Evolutionary conservation across 2,797 vertebrate species (phyloP).

Genomic region (Meriones psammophilus): DNA sequence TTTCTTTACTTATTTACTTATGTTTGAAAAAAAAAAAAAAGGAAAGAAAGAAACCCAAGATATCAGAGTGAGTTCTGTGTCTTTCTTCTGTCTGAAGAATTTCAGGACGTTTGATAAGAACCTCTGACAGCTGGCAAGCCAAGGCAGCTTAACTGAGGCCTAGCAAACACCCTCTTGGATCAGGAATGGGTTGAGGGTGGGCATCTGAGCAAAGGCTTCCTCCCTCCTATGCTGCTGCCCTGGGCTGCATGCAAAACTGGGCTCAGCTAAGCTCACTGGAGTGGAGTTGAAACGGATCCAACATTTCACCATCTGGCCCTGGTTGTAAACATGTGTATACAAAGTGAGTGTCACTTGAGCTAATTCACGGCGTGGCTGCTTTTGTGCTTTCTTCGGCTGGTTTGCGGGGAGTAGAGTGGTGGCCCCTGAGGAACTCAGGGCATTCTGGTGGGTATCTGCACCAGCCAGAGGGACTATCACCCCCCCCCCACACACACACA

Average conservation of each 20-base stretch:
- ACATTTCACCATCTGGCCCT: slow-evolving; percentile 82
- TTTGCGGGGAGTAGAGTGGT: not conserved
- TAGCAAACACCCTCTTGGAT: slow-evolving; percentile 29
- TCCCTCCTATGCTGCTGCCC: not conserved
- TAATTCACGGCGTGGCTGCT: slow-evolving; percentile 57
- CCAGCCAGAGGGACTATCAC: not conserved
- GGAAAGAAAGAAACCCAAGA: slow-evolving; percentile 29
- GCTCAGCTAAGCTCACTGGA: slow-evolving; percentile 34
- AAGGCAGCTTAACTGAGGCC: slow-evolving; percentile 19
- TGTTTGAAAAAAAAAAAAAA: not conserved
- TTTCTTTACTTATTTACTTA: slow-evolving; percentile 62
- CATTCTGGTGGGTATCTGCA: not conserved
- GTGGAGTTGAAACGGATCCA: slow-evolving; percentile 70
- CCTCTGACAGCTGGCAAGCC: slow-evolving; percentile 73
- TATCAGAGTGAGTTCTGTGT: not conserved
- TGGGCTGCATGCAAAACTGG: slow-evolving; percentile 20
- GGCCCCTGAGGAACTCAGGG: not conserved
- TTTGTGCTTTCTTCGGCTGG: not conserved
- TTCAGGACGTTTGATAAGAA: not conserved
- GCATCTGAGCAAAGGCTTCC: not conserved
- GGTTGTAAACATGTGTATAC: slow-evolving; percentile 84
- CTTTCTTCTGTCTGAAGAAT: slow-evolving; percentile 52
- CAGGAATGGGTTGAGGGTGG: not conserved
- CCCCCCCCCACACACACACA: accelerated
- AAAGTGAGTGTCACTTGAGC: slow-evolving; percentile 85